These are phyloP conservation scores for Pyxicephalus adspersus DNA, from an alignment of 2,113 vertebrate species.

Conservation along the genomic window DNA sequence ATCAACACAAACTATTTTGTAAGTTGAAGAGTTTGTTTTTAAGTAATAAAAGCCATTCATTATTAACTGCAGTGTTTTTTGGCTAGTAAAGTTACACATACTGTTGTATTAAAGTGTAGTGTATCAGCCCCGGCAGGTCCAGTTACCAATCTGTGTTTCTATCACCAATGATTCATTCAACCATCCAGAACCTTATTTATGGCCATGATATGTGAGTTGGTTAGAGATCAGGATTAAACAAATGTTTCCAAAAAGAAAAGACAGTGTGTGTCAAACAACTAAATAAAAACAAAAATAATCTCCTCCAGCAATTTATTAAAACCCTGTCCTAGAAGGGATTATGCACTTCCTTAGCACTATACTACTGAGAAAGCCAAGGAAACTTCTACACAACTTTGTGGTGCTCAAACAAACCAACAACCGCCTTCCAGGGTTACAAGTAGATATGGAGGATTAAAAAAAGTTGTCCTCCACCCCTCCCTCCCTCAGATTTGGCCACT, in stretches of 20 bases:
- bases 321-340: slow-evolving; percentile 58
- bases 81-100: too few relatives aligned
- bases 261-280: slow-evolving; percentile 19
- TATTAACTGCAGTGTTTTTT: too few relatives aligned
- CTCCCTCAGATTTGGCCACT: slow-evolving; percentile 2
- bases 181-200: background rate
- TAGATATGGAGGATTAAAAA: slow-evolving; percentile 17
- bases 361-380: slow-evolving; percentile 27
- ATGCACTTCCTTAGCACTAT: slow-evolving; percentile 39
- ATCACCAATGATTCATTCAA: background rate
- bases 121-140: too few relatives aligned
- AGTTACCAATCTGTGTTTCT: too few relatives aligned
- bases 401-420: slow-evolving; percentile 25
- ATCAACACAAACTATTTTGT: too few relatives aligned
- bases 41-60: too few relatives aligned
- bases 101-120: too few relatives aligned
- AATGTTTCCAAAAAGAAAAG: slow-evolving; percentile 12
- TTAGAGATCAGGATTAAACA: slow-evolving; percentile 33
- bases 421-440: slow-evolving; percentile 25
- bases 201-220: background rate
- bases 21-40: too few relatives aligned
- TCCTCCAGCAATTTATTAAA: slow-evolving; percentile 47
- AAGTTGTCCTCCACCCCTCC: background rate
- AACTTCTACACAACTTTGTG: slow-evolving; percentile 29
- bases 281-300: slow-evolving; percentile 17